Conservation (phyloP, 1,140 invertebrate species). For the Drosophila repletoides region DNA sequence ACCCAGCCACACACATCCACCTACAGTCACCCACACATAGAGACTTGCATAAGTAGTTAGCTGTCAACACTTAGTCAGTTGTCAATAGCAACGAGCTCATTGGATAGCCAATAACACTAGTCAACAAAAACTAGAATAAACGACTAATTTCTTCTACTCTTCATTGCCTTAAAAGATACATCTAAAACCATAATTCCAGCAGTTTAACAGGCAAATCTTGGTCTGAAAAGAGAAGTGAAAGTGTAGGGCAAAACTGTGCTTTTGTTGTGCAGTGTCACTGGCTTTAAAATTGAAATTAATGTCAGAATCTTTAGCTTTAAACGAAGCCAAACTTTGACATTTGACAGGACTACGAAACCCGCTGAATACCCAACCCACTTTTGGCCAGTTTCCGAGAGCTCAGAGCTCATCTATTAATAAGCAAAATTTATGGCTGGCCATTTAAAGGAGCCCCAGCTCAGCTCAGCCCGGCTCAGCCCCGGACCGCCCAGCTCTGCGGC, state of each 20-base stretch:
- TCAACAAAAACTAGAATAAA: no score
- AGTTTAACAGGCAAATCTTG: no score
- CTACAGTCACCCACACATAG: not conserved
- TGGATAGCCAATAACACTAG: slow-evolving; percentile 61
- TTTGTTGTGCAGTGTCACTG: no score
- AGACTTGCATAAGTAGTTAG: slow-evolving; percentile 52
- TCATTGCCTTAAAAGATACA: no score
- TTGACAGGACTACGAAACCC: no score
- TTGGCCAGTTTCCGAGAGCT: slow-evolving; percentile 18
- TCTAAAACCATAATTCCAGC: no score
- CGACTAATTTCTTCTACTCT: no score
- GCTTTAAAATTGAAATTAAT: slow-evolving; percentile 57
- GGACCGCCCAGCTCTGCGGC: not conserved
- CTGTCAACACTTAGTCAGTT: slow-evolving; percentile 57
- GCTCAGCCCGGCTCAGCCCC: not conserved
- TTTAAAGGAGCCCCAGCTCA: slow-evolving; percentile 34
- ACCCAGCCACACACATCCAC: not conserved
- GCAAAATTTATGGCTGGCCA: slow-evolving; percentile 63
- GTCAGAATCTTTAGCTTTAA: slow-evolving; percentile 29
- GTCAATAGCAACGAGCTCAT: slow-evolving; percentile 49
- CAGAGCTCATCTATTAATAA: slow-evolving; percentile 66
- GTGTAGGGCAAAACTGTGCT: no score
- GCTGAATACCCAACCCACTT: slow-evolving; percentile 42
- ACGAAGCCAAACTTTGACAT: no score
- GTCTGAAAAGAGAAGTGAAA: no score